Evolutionary conservation across 2,888 invertebrate genomes (phyloP), one percentile per base, ranked within the genome.

Genomic region (Oithona nana): DNA sequence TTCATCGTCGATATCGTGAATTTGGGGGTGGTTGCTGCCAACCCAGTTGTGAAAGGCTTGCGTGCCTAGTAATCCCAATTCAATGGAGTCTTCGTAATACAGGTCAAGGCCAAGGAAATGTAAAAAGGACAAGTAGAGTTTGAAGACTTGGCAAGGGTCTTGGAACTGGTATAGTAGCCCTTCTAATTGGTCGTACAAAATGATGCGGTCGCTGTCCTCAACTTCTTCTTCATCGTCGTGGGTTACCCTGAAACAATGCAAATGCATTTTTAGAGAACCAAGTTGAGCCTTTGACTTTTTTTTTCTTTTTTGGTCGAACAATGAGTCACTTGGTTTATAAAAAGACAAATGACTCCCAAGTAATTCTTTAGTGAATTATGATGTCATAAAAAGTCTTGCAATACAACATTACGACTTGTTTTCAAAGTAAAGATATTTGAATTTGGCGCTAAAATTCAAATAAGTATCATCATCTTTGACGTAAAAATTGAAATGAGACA

Each of bases 191-290:
- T 74, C 73, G 66, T 71, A 70, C 3, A 72, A 61, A 55, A 74
- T 71, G 29, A 71, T 67, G 29, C 73, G 65, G 28, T 74, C 74
- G 1, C 70, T 67, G 65, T 75, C 74, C 63, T 74, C 73, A 67
- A 72, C 71, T 1, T 65, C 64, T 59, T 72, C 72, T 28, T 72
- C 69, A 13, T 62, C 62, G 28, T 71, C 70, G n/a, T 72, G 69
- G 1, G 26, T 1, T 13, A 20, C 24, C 22, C 20, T 30, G 11
- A 49, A 3, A 72, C 73, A 73, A n/a, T n/a, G n/a, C n/a, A n/a
- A n/a, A n/a, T n/a, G n/a, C n/a, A n/a, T n/a, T n/a, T n/a, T n/a
- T n/a, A n/a, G n/a, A n/a, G n/a, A n/a, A n/a, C n/a, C n/a, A n/a
- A n/a, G n/a, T n/a, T n/a, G n/a, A n/a, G n/a, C n/a, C n/a, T n/a